Evolutionary conservation across 2,113 vertebrate species (phyloP).

Genomic region (Anoplopoma fimbria): DNA sequence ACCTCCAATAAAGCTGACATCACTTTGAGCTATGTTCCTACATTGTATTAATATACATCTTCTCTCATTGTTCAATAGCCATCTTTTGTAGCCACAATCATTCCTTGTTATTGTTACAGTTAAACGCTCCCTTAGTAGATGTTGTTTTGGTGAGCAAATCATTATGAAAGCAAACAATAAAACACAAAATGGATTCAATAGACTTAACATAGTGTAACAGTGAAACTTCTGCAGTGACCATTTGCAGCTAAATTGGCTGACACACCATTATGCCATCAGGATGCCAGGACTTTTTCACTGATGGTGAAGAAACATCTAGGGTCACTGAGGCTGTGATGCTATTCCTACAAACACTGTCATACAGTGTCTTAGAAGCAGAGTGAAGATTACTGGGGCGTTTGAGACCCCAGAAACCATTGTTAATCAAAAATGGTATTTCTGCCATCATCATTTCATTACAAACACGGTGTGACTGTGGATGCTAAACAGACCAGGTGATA

Average conservation of each 20-base stretch:
- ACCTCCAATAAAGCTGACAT: slow-evolving; percentile 15
- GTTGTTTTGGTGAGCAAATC: not conserved
- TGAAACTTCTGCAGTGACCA: not conserved
- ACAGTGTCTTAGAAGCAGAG: not conserved
- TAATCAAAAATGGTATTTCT: not conserved
- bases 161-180: not conserved
- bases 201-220: not conserved
- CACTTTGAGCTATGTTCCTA: slow-evolving; percentile 2
- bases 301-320: not conserved
- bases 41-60: slow-evolving; percentile 1
- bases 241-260: too few relatives aligned
- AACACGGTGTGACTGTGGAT: not conserved
- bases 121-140: not conserved
- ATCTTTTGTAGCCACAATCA: slow-evolving; percentile 6
- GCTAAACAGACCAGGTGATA: not conserved
- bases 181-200: not conserved
- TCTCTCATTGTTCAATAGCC: not conserved
- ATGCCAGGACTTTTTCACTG: too few relatives aligned
- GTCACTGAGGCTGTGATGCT: not conserved
- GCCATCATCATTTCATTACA: not conserved
- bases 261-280: too few relatives aligned
- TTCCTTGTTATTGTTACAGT: not conserved
- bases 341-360: not conserved
- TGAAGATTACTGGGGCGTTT: not conserved
- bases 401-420: not conserved